Evolutionary conservation across 2,797 vertebrate genomes (phyloP), one percentile per base, ranked within the genome.

Genomic region (Sebastes glaucus): DNA sequence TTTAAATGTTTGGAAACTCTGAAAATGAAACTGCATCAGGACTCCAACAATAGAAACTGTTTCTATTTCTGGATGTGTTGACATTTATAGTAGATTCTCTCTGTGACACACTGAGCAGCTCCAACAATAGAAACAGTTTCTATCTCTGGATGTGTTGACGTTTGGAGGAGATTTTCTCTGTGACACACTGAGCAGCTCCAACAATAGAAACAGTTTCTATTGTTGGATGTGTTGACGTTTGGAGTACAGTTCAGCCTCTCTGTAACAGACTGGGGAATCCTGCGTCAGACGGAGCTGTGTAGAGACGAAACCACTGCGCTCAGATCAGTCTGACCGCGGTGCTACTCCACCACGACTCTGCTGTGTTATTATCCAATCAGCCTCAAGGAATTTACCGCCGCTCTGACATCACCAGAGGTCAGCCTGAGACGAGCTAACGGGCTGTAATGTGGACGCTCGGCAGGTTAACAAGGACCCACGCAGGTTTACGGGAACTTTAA

Each of bases 341-440:
- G 90, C 69, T 88, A 72, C 90, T 76, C 75, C 81, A 73, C 85
- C 75, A 78, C 80, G 74, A 77, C 69, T 78, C 83, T 86, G 78
- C 90, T 77, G 77, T 91, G 91, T 94, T 91, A 92, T 94, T 92
- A 93, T 93, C 91, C 92, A 93, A 91, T 89, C 87, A 90, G 89
- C 80, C 92, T 80, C 22, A 25, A 78, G 84, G 85, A 89, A 90
- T 80, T 82, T 83, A 85, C 87, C 90, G 85, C 75, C n/a, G 3
- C 55, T 79, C 70, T 65, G 63, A 74, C 74, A 65, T 68, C 80
- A 74, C 81, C 68, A 16, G 30, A 74, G 76, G 80, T 82, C 83
- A 80, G 67, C 46, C 61, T 56, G n/a, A 63, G 71, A 30, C 73
- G 32, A 70, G 78, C 65, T 53, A 35, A 63, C 62, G 11, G 70